phyloP scores from a whole-genome alignment of 2,888 invertebrate genomes.

The Zygaena filipendulae region DNA sequence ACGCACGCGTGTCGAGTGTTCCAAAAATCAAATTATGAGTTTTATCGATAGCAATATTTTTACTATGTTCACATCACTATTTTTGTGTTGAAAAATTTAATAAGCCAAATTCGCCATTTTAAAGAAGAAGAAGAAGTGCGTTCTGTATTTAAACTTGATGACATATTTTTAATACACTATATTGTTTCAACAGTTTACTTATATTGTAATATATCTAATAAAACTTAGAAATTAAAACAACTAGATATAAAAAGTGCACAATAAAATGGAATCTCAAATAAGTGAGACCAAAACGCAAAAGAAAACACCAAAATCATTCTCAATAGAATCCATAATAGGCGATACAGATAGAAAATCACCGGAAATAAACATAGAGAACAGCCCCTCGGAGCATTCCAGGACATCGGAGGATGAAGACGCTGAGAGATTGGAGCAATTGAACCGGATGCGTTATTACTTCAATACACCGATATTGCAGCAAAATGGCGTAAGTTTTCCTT shows the following conservation, averaged over 20 bases:
- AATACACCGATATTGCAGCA: constrained; percentile 53
- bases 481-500: constrained; percentile 53
- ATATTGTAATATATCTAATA: too few species aligned
- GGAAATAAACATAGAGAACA: constrained; percentile 57
- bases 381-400: constrained; percentile 45
- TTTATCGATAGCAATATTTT: too few species aligned
- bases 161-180: too few species aligned
- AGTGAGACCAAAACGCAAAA: constrained; percentile 40
- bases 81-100: too few species aligned
- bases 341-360: constrained; percentile 48
- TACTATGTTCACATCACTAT: too few species aligned
- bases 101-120: too few species aligned
- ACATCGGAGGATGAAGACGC: constrained; percentile 51
- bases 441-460: constrained; percentile 55
- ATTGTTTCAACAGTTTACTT: too few species aligned
- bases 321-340: constrained; percentile 71
- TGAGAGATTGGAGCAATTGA: constrained; percentile 40
- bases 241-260: too few species aligned
- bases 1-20: constrained; percentile 30
- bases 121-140: too few species aligned
- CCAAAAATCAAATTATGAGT: constrained; percentile 17
- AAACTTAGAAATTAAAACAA: too few species aligned
- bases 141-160: too few species aligned
- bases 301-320: constrained; percentile 69
- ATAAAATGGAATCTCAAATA: constrained; percentile 46